Evolutionary conservation across 2,797 vertebrate genomes (phyloP), one percentile per base, ranked within the genome.

Genomic region (Amphiprion clarkii): DNA sequence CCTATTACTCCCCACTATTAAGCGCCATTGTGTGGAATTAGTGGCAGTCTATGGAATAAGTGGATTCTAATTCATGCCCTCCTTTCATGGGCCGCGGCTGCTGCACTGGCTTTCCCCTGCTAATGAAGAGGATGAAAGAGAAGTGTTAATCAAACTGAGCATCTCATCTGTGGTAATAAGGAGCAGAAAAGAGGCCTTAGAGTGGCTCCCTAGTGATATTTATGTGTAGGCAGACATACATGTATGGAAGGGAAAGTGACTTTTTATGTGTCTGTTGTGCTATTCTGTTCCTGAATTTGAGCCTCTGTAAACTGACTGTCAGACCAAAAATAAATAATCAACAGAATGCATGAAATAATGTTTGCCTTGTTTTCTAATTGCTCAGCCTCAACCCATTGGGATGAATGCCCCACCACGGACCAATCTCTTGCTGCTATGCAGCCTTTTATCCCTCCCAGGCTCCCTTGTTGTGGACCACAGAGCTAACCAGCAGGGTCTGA

Each of bases 81-180:
- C 57, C 77, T 83, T 87, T 87, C 73, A 71, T 33, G 69, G 74
- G 76, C 80, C 40, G 16, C 11, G 61, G 76, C 79, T 71, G 81
- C 78, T 65, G 82, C 78, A 44, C 74, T 74, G 81, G 88, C 85
- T 84, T 66, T 71, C 65, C 76, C 64, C 75, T 16, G 57, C 78
- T 91, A 91, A 93, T 93, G 90, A 93, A 90, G 89, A 91, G 85
- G 86, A 91, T 91, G 83, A 89, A 93, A 88, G 88, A 81, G 87
- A 91, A 89, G 88, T 85, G 88, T 88, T 91, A 90, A 91, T 92
- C 89, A 91, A 91, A 89, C 82, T 56, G 83, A 90, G 85, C 86
- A 88, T 89, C 88, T 93, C 89, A 88, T 90, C 83, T 74, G 79
- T 76, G 85, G 75, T 78, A 88, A 90, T 87, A 82, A 87, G 81